A percentile compares a stretch with the other conserved stretches of the same genome.
Conservation (phyloP, 2,797 vertebrate species). For the Melanotaenia trifasciata region DNA sequence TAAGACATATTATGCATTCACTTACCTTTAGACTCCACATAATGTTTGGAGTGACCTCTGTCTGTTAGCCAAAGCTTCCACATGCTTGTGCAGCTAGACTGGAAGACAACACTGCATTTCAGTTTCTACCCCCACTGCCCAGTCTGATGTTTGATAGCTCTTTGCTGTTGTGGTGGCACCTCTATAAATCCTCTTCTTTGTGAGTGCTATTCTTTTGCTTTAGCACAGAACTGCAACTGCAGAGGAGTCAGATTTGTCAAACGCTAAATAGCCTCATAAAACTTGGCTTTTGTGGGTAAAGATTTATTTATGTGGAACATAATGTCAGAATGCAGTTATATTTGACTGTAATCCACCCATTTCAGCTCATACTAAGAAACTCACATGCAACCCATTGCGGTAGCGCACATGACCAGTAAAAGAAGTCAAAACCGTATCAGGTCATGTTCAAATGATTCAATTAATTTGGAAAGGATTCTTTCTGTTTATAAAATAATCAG, state of each 20-base stretch:
- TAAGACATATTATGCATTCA: not conserved
- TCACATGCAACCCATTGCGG: slow-evolving; percentile 6
- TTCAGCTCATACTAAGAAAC: not conserved
- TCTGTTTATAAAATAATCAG: not conserved
- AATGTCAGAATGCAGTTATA: slow-evolving; percentile 11
- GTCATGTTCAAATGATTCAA: not conserved
- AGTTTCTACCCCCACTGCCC: slow-evolving; percentile 6
- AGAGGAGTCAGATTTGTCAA: slow-evolving; percentile 32
- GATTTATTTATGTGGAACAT: slow-evolving; percentile 7
- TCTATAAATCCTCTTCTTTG: slow-evolving; percentile 1
- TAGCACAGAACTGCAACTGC: slow-evolving; percentile 19
- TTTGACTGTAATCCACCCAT: not conserved
- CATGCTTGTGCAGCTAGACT: slow-evolving; percentile 9
- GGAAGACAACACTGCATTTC: slow-evolving; percentile 13
- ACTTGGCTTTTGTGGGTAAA: not conserved
- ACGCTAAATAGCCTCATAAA: slow-evolving; percentile 12
- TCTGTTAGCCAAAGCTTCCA: slow-evolving; percentile 14
- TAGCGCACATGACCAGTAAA: not conserved
- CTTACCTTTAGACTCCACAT: not conserved
- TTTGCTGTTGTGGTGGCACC: slow-evolving; percentile 11
- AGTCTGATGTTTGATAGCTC: slow-evolving; percentile 29
- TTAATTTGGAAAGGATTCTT: slow-evolving; percentile 13
- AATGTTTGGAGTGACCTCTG: slow-evolving; percentile 26
- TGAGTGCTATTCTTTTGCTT: slow-evolving; percentile 15
- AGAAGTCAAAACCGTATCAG: slow-evolving; percentile 19